Evolutionary conservation across 1,140 invertebrate species (phyloP).

Genomic region (Antheraea mylitta): DNA sequence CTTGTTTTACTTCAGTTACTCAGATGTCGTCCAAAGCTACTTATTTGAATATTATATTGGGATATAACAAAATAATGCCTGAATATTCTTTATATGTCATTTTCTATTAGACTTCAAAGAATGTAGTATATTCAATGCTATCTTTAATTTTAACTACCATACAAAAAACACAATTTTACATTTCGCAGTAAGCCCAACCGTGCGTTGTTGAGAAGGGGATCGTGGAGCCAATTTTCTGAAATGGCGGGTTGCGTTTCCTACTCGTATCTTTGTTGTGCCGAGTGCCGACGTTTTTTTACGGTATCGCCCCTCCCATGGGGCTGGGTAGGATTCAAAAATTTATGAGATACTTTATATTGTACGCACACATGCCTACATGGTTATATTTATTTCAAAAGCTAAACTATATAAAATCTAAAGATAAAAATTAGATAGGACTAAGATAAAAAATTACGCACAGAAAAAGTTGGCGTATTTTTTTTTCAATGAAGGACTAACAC

Average conservation of each 20-base stretch:
- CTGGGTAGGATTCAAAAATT: conserved; percentile 41
- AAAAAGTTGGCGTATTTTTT: too few species aligned
- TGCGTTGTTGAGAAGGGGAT: conserved; percentile 37
- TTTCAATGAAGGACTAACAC: too few species aligned
- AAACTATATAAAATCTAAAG: too few species aligned
- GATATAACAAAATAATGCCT: not conserved
- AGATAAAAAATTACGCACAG: too few species aligned
- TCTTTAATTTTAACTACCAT: not conserved
- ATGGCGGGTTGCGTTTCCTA: conserved; percentile 66
- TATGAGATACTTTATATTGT: conserved; percentile 41
- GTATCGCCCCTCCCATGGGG: conserved; percentile 54
- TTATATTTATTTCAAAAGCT: too few species aligned
- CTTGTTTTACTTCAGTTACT: conserved; percentile 42
- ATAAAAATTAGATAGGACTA: too few species aligned
- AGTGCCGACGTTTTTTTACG: conserved; percentile 69
- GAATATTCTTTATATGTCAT: too few species aligned
- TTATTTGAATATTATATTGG: conserved; percentile 4
- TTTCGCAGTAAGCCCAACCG: conserved; percentile 36
- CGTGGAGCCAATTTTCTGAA: conserved; percentile 68
- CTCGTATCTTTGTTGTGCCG: conserved; percentile 52
- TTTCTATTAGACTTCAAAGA: not conserved
- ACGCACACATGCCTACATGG: not conserved
- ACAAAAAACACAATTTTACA: conserved; percentile 33
- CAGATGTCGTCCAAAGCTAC: conserved; percentile 5
- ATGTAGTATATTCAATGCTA: not conserved